Base-by-base conservation (phyloP, 1,140 invertebrate genomes). In the Cyclina sinensis region DNA sequence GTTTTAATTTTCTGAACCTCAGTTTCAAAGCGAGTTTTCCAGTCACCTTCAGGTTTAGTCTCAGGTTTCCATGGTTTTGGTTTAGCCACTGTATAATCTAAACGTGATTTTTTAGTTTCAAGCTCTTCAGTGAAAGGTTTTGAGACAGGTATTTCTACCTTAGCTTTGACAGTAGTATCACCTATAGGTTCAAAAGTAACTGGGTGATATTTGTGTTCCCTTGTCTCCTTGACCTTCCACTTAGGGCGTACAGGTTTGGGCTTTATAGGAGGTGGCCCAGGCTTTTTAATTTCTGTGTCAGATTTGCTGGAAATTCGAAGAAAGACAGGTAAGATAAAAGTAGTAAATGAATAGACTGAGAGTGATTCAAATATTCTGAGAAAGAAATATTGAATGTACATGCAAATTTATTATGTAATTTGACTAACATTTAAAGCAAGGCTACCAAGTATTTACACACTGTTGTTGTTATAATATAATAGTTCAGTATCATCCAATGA, bases 161-260 rank as follows among this genome's bases (percentile, higher is more conserved):
- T 21, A 18, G 46, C 54, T 32, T 9, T 78, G 12, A 51, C 46
- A 0, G 43, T 78, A 1, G 46, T 30, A 27, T 54, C 48, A 78
- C 5, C n/a, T 54, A 30, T 78, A 30, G 74, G 74, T 27, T 78
- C 74, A 51, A 78, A 78, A 48, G 59, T 37, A 39, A 82, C 24
- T 21, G 80, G 62, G 16, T 30, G 51, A 27, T 30, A 48, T 30
- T 82, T 59, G 11, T n/a, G 14, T 68, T 24, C 80, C 43, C 68
- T 82, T 1, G 32, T 65, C 43, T 43, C 82, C 65, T 85, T 24
- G 79, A 89, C 35, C 86, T 89, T 82, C 70, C 35, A 24, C 24
- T 91, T 24, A 65, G 79, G 59, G 74, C 78, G 81, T 48, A 85
- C 62, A 51, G 91, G 87, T 88, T 91, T 92, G 54, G 89, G 89